phyloP scores from a whole-genome alignment of 2,797 vertebrate species.

The Acanthurus tractus region DNA sequence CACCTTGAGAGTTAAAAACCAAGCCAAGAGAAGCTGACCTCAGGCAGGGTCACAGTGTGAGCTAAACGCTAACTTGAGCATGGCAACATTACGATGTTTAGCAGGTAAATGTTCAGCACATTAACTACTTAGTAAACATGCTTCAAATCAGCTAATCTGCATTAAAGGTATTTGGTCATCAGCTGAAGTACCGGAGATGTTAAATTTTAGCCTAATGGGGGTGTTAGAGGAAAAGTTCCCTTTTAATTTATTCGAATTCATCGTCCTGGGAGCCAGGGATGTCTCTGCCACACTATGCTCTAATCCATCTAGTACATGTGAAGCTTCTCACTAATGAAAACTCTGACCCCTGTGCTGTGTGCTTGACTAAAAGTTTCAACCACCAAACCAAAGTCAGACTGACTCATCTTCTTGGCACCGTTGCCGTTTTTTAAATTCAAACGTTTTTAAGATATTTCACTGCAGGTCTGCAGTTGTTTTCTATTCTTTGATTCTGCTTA shows the following conservation, averaged over 20 bases:
- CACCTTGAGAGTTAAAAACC: background rate
- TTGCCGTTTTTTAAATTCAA: background rate
- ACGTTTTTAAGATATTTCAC: background rate
- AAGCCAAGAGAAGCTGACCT: no score
- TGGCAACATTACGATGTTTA: background rate
- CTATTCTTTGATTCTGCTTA: background rate
- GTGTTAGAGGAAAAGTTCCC: no score
- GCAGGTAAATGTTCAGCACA: no score
- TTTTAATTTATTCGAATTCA: no score
- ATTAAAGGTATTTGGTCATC: no score
- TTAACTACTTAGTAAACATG: background rate
- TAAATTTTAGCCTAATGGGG: no score
- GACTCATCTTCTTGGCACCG: background rate
- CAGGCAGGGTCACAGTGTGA: background rate
- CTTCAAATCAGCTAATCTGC: background rate
- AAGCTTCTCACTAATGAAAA: background rate
- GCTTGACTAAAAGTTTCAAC: background rate
- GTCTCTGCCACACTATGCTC: background rate
- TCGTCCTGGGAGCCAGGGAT: no score
- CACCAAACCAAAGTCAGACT: background rate
- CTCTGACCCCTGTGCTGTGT: background rate
- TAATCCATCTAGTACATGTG: background rate
- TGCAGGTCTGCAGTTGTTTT: background rate
- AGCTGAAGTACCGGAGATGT: no score
- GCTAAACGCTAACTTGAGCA: background rate